Percentiles rank a stretch among this genome's conserved stretches.
Evolutionary conservation across 1,140 invertebrate genomes (phyloP).

Genomic region (Drosophila littoralis): DNA sequence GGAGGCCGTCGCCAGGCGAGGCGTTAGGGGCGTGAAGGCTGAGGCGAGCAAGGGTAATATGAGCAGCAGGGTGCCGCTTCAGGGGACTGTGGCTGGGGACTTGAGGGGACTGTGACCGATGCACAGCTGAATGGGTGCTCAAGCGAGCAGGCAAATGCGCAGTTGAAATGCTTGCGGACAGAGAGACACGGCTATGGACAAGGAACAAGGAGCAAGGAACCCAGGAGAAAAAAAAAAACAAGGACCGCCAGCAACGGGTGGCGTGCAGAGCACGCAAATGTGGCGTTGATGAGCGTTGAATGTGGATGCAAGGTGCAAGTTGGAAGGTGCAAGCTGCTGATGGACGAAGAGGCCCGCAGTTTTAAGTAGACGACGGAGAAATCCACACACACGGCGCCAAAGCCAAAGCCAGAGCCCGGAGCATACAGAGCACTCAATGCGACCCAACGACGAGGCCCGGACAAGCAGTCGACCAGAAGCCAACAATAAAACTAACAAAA

Average conservation of each 20-base stretch:
- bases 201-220: constrained; percentile 1
- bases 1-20: constrained; percentile 6
- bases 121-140: constrained; percentile 77
- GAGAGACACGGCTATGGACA: constrained; percentile 10
- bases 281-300: constrained; percentile 76
- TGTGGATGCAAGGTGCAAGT: constrained; percentile 50
- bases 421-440: constrained; percentile 35
- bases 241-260: not conserved
- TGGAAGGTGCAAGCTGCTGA: not conserved
- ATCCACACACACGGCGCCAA: constrained; percentile 9
- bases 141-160: constrained; percentile 78
- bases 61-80: not conserved
- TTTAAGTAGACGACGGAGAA: constrained; percentile 18
- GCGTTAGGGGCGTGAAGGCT: not conserved
- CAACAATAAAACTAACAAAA: constrained; percentile 56
- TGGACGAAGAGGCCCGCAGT: constrained; percentile 1
- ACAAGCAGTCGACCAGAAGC: constrained; percentile 22
- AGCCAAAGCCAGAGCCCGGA: constrained; percentile 6
- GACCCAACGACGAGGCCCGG: constrained; percentile 10
- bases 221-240: constrained; percentile 1
- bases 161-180: constrained; percentile 65
- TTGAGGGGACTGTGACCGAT: constrained; percentile 1
- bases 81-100: not conserved
- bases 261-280: constrained; percentile 58
- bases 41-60: constrained; percentile 23